Evolutionary conservation across 2,888 invertebrate genomes (phyloP), one percentile per base, ranked within the genome.

Genomic region (Uropetala carovei): DNA sequence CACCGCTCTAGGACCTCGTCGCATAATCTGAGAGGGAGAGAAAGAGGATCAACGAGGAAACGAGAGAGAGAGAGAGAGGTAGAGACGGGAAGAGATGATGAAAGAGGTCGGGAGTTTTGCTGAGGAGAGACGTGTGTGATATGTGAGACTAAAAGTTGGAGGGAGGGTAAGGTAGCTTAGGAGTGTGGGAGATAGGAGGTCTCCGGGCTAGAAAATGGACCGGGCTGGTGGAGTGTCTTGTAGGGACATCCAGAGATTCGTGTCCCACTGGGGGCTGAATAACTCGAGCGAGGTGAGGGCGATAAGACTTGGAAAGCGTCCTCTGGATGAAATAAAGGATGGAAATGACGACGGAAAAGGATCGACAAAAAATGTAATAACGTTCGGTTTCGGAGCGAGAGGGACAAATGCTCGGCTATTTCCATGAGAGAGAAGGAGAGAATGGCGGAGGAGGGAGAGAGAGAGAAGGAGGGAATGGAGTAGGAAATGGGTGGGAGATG

Each of bases 191-290:
- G 64, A 43, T 9, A n/a, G 7, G 60, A 43, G 22, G 64, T 89
- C 43, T 89, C 30, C 64, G 13, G 27, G 13, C 30, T 56, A 64
- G 86, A 86, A 86, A 60, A 30, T 60, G 89, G 89, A 43, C 89
- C 58, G 64, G 64, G 43, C 64, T 89, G 43, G 89, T 89, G 43
- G 89, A 89, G 89, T 89, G 89, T 89, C 89, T 64, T 89, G 89
- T 89, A 89, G 89, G 89, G 89, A 89, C 89, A 89, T 64, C 60
- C 30, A 43, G 89, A 64, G 64, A 89, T 89, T 43, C 89, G 68
- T 89, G 89, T 89, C 89, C 89, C 89, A 60, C 43, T 43, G 89
- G 89, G 89, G n/a, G 64, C 60, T 30, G 89, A 89, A 89, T 89
- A 89, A 89, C 89, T 89, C 64, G 60, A 89, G 89, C 64, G 89